Base-by-base conservation (phyloP, 1,140 invertebrate species). In the Brachystomella parvula region DNA sequence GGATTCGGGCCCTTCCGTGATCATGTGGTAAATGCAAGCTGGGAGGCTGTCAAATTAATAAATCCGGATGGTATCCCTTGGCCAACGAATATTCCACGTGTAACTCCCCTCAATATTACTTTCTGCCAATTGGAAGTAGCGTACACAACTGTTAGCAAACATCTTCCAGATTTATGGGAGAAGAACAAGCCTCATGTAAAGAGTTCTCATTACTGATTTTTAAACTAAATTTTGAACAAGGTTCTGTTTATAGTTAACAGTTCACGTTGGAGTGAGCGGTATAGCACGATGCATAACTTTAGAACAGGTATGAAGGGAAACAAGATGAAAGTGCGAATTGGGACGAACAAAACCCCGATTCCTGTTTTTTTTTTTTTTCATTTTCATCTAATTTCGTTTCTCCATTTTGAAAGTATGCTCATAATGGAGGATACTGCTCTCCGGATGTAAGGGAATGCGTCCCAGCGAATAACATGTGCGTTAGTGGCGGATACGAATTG, bases 211-310 rank as follows among this genome's bases (percentile, higher is more conserved):
- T 53, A 56, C 21, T 57, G 29, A 15, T 56, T 64, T 12, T 56
- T 64, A 53, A 64, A 65, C 39, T 44, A 30, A 24, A n/a, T 49
- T 61, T 9, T 9, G 58, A 63, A 12, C 32, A 21, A 3, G 57
- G 57, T 35, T 65, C 64, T 31, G 31, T 19, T 66, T 67, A n/a
- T 70, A 81, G 79, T 71, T 82, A 47, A 75, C 79, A 6, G 76
- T 82, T 12, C 79, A 81, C 73, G 79, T 81, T 28, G 81, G 80
- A 49, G 79, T 82, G n/a, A 81, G 79, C n/a, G 76, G 78, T n/a
- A 75, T 79, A 21, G 80, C 80, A 3, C 75, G 75, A 47, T 76
- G 76, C 57, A 66, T 82, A 17, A 80, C 79, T 0, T 59, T 82
- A 35, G 81, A 82, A 70, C 78, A 81, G n/a, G n/a, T n/a, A n/a